These are phyloP conservation scores for Jacana jacana DNA, from an alignment of 2,113 vertebrate species.

Conservation along the genomic window DNA sequence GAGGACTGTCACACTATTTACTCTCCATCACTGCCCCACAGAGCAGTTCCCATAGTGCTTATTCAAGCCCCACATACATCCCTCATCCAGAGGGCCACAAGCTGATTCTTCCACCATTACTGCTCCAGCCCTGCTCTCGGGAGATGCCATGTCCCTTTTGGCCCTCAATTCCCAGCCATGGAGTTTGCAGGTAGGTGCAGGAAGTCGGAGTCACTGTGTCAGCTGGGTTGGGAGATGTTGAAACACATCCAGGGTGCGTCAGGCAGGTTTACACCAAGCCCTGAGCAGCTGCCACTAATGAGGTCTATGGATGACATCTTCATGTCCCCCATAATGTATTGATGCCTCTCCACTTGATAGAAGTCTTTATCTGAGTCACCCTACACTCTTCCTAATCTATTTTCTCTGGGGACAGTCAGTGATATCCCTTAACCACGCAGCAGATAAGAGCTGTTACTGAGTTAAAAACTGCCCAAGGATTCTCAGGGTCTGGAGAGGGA, in stretches of 20 bases:
- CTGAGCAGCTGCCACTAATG: not conserved
- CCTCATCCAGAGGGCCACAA: not conserved
- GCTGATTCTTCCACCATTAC: not conserved
- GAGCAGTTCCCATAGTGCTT: not conserved
- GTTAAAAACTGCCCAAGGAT: not conserved
- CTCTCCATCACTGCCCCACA: not conserved
- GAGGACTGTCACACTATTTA: not conserved
- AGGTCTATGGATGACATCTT: not conserved
- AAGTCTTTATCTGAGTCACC: not conserved
- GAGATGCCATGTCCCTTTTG: not conserved
- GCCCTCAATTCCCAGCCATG: not conserved
- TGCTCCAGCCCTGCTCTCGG: not conserved
- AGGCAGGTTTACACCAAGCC: not conserved
- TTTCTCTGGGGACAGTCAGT: not conserved
- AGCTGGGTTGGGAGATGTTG: not conserved
- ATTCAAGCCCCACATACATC: rapidly evolving
- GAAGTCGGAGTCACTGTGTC: rapidly evolving
- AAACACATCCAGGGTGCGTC: not conserved
- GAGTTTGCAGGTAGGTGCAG: not conserved
- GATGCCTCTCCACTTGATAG: rapidly evolving
- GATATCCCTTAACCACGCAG: not conserved
- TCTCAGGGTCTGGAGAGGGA: not conserved
- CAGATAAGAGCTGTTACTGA: not conserved
- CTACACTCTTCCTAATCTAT: not conserved
- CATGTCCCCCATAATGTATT: not conserved